These are phyloP conservation scores for Steinernema carpocapsae DNA, from an alignment of 2,888 invertebrate species.

Conservation along the genomic window DNA sequence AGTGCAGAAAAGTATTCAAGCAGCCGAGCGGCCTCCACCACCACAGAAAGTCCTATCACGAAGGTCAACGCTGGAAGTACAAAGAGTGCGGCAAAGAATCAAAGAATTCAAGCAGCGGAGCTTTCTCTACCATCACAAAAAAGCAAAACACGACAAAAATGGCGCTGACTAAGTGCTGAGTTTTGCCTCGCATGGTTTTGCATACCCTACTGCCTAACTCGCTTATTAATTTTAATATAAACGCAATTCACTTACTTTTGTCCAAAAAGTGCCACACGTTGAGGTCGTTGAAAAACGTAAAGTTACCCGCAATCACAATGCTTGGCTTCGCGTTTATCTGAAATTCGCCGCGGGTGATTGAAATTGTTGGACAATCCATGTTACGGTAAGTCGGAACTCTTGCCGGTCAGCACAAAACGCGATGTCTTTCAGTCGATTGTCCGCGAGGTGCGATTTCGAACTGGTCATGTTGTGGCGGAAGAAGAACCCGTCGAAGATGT, in stretches of 20 bases:
- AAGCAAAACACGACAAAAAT: no score
- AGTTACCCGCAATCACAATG: slow-evolving; percentile 63
- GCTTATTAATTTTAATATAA: no score
- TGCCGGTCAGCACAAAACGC: slow-evolving; percentile 61
- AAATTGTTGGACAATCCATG: background rate
- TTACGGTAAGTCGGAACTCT: slow-evolving; percentile 56
- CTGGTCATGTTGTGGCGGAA: slow-evolving; percentile 57
- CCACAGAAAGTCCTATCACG: no score
- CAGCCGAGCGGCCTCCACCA: no score
- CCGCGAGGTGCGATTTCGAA: slow-evolving; percentile 49
- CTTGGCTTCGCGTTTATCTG: slow-evolving; percentile 58
- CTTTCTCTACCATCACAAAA: no score
- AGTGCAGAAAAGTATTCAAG: no score
- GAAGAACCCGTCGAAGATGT: slow-evolving; percentile 63
- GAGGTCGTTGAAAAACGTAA: slow-evolving; percentile 63
- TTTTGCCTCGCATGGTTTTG: no score
- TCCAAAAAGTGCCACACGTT: slow-evolving; percentile 66
- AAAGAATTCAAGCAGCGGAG: no score
- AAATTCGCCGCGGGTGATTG: slow-evolving; percentile 5
- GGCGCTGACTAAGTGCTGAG: no score
- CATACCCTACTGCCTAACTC: no score
- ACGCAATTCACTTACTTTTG: slow-evolving; percentile 47
- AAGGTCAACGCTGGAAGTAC: no score
- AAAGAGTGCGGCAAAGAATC: no score
- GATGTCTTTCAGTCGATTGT: slow-evolving; percentile 64